Percentiles rank a stretch among this genome's conserved stretches.
Evolutionary conservation across 2,888 invertebrate species (phyloP).

Genomic region (Drosophila stalkeri): DNA sequence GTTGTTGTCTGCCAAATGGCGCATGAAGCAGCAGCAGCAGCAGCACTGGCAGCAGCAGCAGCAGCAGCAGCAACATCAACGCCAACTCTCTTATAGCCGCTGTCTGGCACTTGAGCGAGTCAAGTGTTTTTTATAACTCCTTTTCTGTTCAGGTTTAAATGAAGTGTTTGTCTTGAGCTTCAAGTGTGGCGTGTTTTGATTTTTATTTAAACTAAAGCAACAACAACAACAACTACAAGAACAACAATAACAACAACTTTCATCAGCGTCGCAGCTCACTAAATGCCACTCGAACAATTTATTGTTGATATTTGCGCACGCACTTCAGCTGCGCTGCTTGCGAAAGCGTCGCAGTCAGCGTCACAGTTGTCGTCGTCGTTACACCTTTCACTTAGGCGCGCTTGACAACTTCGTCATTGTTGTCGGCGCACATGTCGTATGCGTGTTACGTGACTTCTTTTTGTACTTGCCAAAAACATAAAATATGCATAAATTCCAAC

Average conservation of each 20-base stretch:
- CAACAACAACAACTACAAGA: constrained; percentile 12
- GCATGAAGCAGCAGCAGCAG: constrained; percentile 61
- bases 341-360: constrained; percentile 11
- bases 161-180: constrained; percentile 77
- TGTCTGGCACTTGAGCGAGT: constrained; percentile 71
- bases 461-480: constrained; percentile 62
- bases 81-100: constrained; percentile 33
- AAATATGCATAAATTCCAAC: constrained; percentile 79
- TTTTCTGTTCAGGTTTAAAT: constrained; percentile 67
- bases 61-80: constrained; percentile 20
- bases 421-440: constrained; percentile 74
- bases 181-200: constrained; percentile 77
- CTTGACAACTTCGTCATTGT: constrained; percentile 52
- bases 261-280: constrained; percentile 39
- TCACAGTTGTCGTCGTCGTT: constrained; percentile 18
- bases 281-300: constrained; percentile 60
- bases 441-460: constrained; percentile 65
- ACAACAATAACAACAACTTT: constrained; percentile 41
- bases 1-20: constrained; percentile 76
- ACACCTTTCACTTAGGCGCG: constrained; percentile 61
- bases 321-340: constrained; percentile 57
- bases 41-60: constrained; percentile 38
- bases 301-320: constrained; percentile 72
- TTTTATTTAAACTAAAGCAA: constrained; percentile 65
- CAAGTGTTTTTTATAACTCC: constrained; percentile 74